phyloP scores from a whole-genome alignment of 1,140 invertebrate genomes.

The Littorina saxatilis region DNA sequence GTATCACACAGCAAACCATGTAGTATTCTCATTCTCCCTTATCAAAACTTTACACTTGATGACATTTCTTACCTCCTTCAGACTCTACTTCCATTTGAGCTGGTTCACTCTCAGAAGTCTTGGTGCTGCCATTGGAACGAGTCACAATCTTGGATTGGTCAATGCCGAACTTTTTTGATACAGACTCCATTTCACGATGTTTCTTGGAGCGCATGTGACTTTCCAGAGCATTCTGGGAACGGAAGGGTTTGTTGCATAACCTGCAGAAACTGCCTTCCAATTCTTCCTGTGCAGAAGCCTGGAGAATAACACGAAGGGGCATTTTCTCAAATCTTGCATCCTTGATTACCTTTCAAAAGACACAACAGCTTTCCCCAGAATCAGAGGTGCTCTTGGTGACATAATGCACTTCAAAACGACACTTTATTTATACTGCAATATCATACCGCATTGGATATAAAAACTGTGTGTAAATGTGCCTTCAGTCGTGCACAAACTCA shows the following conservation, averaged over 20 bases:
- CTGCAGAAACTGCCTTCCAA: conserved; percentile 80
- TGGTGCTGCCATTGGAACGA: conserved; percentile 6
- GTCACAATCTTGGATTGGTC: conserved; percentile 49
- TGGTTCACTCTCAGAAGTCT: background rate
- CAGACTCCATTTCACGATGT: conserved; percentile 82
- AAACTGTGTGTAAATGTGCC: no score
- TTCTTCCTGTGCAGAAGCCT: background rate
- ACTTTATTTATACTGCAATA: no score
- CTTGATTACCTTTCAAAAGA: no score
- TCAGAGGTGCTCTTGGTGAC: no score
- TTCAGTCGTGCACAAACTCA: no score
- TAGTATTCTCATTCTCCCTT: no score
- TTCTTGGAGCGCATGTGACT: conserved; percentile 97
- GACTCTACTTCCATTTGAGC: background rate
- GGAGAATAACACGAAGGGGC: background rate
- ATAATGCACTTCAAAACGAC: no score
- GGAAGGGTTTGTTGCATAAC: conserved; percentile 91
- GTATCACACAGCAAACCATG: no score
- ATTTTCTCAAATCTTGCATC: no score
- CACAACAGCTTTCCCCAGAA: no score
- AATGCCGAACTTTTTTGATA: conserved; percentile 61
- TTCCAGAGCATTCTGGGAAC: conserved; percentile 87
- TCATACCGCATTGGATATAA: no score
- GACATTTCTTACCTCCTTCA: conserved; percentile 5
- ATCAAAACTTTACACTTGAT: no score